A percentile compares a stretch with the other conserved stretches of the same genome.
phyloP scores from a whole-genome alignment of 2,797 vertebrate species.

The Brachyalestes nurse region DNA sequence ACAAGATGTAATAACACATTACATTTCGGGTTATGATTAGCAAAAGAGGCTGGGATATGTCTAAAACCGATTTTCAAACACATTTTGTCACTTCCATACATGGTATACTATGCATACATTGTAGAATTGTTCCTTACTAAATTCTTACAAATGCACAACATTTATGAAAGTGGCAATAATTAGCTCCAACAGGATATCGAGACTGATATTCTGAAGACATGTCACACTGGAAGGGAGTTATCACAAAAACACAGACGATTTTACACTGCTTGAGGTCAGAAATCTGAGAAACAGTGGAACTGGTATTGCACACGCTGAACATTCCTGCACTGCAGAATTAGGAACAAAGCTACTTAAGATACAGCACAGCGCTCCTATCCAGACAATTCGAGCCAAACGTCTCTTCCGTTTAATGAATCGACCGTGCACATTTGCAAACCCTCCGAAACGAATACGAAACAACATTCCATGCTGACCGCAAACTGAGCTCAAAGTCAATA shows the following conservation, averaged over 20 bases:
- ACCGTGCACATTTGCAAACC: neutral
- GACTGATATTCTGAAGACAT: conserved; percentile 22
- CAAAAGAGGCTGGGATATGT: conserved; percentile 57
- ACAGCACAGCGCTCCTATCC: too few species aligned
- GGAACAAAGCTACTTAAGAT: neutral
- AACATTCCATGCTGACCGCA: conserved; percentile 35
- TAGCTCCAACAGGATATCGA: conserved; percentile 46
- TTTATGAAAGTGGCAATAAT: conserved; percentile 82
- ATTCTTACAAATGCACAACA: conserved; percentile 69
- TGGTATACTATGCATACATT: conserved; percentile 73
- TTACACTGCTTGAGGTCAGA: conserved; percentile 20
- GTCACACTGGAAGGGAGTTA: conserved; percentile 26
- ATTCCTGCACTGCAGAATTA: neutral
- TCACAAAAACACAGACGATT: conserved; percentile 9
- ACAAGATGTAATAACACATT: neutral
- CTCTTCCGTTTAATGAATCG: neutral
- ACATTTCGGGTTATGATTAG: neutral
- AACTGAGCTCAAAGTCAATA: conserved; percentile 20
- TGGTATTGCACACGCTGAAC: conserved; percentile 23
- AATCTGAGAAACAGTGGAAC: neutral
- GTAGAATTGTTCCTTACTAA: conserved; percentile 65
- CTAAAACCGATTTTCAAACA: conserved; percentile 70
- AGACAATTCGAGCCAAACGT: neutral
- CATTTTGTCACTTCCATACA: conserved; percentile 74
- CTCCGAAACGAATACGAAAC: conserved; percentile 13